Evolutionary conservation across 2,797 vertebrate species (phyloP), one percentile per base, ranked within the genome.

Genomic region (Microctenopoma stevenorrisi): DNA sequence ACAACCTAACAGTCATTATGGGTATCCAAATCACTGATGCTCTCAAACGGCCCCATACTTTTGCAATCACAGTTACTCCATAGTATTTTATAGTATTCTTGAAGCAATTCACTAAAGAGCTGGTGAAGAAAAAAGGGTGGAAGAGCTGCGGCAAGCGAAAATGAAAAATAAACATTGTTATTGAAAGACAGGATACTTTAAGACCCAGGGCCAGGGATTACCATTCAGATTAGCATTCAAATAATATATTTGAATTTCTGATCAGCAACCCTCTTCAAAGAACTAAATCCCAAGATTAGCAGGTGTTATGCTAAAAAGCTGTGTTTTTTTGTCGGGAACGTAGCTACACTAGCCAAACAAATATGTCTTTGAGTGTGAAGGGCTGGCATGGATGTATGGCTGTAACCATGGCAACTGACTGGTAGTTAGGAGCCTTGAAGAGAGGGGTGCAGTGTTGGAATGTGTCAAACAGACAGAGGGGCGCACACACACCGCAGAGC

Each of bases 311-410:
- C 91, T 94, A 92, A 95, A 95, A 91, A 90, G 67, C 90, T 90
- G 93, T 94, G 93, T 64, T 86, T 83, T 89, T 87, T 87, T 94
- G 93, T 96, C 51, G 18, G 91, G 85, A 91, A 93, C 92, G 89
- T 93, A 94, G 94, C 95, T 96, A 96, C 94, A 64, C 83, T 92
- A 93, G 95, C 92, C 96, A 98, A 97, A 97, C 95, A 97, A 97
- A 98, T 96, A 97, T 96, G 95, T 95, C 94, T 96, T 91, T 92
- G 91, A 94, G 94, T 94, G 94, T 93, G 94, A 94, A 95, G 94
- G 86, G 91, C 92, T 94, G 91, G 92, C 92, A 92, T 93, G 93
- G 94, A 95, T 95, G 94, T 94, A 95, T 94, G 93, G 89, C 91
- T 87, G 92, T 96, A 88, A 89, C 95, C 93, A 96, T 96, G 91